These are phyloP conservation scores for Hypomecis atomaria DNA, from an alignment of 2,888 invertebrate genomes.

Conservation along the genomic window DNA sequence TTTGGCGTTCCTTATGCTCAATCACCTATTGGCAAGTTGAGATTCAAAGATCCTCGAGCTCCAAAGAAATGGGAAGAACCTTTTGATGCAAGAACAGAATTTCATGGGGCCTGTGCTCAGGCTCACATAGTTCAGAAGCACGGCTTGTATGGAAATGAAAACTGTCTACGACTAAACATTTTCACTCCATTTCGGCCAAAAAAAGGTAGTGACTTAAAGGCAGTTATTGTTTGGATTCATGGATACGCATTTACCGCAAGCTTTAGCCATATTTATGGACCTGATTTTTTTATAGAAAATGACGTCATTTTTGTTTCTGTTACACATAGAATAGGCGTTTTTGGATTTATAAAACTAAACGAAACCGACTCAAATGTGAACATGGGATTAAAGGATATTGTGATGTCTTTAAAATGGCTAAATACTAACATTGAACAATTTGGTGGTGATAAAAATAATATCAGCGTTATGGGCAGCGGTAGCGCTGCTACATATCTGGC, in stretches of 20 bases:
- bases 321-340: slow-evolving; percentile 72
- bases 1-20: slow-evolving; percentile 75
- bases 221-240: slow-evolving; percentile 76
- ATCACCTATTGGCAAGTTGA: slow-evolving; percentile 62
- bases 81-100: slow-evolving; percentile 83
- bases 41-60: slow-evolving; percentile 71
- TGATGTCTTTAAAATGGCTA: slow-evolving; percentile 75
- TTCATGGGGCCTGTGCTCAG: slow-evolving; percentile 86
- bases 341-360: slow-evolving; percentile 74
- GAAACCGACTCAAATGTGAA: slow-evolving; percentile 65
- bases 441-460: slow-evolving; percentile 67
- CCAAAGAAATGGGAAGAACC: slow-evolving; percentile 75
- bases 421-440: slow-evolving; percentile 65
- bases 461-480: slow-evolving; percentile 73
- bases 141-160: slow-evolving; percentile 77
- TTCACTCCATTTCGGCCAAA: slow-evolving; percentile 83
- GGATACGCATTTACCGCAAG: slow-evolving; percentile 75
- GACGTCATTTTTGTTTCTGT: slow-evolving; percentile 68
- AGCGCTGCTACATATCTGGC: slow-evolving; percentile 72
- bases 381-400: slow-evolving; percentile 79
- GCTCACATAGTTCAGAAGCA: slow-evolving; percentile 74
- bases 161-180: slow-evolving; percentile 89
- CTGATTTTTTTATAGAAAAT: slow-evolving; percentile 75
- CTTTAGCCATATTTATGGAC: slow-evolving; percentile 75
- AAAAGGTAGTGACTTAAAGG: slow-evolving; percentile 43